These are phyloP conservation scores for Mesocentrotus franciscanus DNA, from an alignment of 53 echinoderm and acorn worm species.

Conservation along the genomic window DNA sequence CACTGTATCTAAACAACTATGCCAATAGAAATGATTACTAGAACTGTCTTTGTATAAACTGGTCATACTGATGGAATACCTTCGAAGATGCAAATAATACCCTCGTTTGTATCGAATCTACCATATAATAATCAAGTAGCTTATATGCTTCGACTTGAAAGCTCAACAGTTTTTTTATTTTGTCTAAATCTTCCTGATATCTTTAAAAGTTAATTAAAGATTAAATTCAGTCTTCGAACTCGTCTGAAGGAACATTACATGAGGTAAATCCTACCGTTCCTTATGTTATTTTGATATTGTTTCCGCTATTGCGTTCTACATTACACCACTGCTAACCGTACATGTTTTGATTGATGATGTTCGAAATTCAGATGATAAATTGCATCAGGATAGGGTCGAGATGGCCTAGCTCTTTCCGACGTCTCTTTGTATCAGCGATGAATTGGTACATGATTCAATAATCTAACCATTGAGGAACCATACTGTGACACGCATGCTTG, in stretches of 20 bases:
- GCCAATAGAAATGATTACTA: too few species aligned
- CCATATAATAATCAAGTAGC: too few species aligned
- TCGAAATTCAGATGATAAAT: conserved; percentile 3
- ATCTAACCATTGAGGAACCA: neutral
- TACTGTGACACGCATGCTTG: neutral
- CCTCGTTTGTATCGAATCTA: too few species aligned
- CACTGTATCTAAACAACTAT: too few species aligned
- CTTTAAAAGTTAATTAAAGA: neutral
- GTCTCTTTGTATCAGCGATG: conserved; percentile 8
- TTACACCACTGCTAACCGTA: neutral
- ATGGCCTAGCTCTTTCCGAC: neutral
- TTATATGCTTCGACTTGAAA: too few species aligned
- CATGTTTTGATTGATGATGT: neutral
- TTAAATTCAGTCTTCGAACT: neutral
- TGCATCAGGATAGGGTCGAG: neutral
- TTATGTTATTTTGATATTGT: neutral
- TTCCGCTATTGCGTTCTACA: neutral
- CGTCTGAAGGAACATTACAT: neutral
- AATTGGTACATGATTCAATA: conserved; percentile 23
- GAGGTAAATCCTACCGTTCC: neutral
- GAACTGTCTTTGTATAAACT: too few species aligned
- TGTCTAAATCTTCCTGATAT: too few species aligned
- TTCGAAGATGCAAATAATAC: too few species aligned
- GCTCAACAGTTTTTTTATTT: too few species aligned
- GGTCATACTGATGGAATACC: too few species aligned